Conservation (phyloP, 2,888 invertebrate species). For the Drosophila mercatorum region DNA sequence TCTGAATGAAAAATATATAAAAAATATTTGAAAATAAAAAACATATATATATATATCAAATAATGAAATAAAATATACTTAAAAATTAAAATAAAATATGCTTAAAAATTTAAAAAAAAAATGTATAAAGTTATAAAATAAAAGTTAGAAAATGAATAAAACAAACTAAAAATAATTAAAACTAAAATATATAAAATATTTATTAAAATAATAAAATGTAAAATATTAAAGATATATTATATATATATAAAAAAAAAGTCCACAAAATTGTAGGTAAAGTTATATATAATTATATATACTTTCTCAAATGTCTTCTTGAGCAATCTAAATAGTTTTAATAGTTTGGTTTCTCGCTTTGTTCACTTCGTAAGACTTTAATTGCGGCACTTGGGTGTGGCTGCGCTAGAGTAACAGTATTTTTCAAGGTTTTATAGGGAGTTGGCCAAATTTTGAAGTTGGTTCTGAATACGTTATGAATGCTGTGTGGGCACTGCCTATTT, state of each 20-base stretch:
- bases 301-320: no score
- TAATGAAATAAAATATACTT: background rate
- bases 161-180: no score
- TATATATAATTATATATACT: no score
- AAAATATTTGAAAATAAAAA: background rate
- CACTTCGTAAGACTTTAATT: background rate
- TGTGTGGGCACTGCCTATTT: no score
- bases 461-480: background rate
- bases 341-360: no score
- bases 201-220: no score
- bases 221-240: background rate
- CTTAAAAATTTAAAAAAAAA: background rate
- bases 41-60: background rate
- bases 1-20: constrained; percentile 12
- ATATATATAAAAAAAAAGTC: background rate
- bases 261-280: no score
- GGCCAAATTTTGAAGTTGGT: background rate
- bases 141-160: no score
- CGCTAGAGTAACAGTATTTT: background rate
- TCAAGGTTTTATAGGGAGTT: background rate
- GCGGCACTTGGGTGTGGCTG: background rate
- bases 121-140: background rate
- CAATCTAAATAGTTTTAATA: no score
- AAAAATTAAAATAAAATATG: background rate
- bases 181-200: no score